These are phyloP conservation scores for Loriculus beryllinus DNA, from an alignment of 2,797 vertebrate species.

Conservation along the genomic window DNA sequence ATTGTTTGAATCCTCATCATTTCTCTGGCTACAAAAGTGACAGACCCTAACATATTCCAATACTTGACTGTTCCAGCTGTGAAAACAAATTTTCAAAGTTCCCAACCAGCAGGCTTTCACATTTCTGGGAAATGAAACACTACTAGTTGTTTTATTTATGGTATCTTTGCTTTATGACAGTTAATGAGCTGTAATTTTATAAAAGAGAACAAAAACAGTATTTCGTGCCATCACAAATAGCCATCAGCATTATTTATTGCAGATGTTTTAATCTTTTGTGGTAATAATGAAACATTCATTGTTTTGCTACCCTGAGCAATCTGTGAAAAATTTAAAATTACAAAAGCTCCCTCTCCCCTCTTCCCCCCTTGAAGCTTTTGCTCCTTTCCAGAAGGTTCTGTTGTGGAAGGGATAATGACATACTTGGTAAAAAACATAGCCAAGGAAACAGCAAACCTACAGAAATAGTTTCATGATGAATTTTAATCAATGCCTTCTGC, in stretches of 20 bases:
- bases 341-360: not conserved
- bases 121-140: constrained; percentile 70
- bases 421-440: not conserved
- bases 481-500: constrained; percentile 10
- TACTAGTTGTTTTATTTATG: constrained; percentile 68
- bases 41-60: constrained; percentile 43
- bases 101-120: constrained; percentile 66
- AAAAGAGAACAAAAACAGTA: constrained; percentile 69
- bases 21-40: constrained; percentile 22
- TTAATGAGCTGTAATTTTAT: constrained; percentile 70
- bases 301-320: constrained; percentile 68
- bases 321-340: constrained; percentile 66
- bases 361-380: not conserved
- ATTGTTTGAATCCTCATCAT: not conserved
- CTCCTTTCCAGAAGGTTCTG: constrained; percentile 52
- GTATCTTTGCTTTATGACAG: constrained; percentile 62
- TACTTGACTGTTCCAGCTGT: constrained; percentile 66
- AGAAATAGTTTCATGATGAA: constrained; percentile 6
- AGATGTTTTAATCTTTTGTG: constrained; percentile 71
- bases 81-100: constrained; percentile 71
- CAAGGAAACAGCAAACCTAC: not conserved
- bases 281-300: constrained; percentile 69
- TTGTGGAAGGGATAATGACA: not conserved
- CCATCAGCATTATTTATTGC: constrained; percentile 70
- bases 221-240: constrained; percentile 69